Percentiles rank a stretch among this genome's conserved stretches.
phyloP scores from a whole-genome alignment of 1,140 invertebrate genomes.

The Plectrocnemia conspersa region DNA sequence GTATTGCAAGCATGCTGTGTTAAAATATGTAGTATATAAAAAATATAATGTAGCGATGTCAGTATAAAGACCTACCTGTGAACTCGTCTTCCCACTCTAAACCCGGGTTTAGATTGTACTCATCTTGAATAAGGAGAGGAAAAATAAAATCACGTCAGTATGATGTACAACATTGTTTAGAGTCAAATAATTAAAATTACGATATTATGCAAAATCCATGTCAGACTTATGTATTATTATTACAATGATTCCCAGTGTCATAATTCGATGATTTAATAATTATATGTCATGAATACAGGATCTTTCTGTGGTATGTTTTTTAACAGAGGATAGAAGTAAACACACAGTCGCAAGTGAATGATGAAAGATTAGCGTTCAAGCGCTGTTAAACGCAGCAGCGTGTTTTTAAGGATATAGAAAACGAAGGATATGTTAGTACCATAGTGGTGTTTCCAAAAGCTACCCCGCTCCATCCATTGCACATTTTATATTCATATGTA shows the following conservation, averaged over 20 bases:
- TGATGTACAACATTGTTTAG: constrained; percentile 39
- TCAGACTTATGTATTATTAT: constrained; percentile 18
- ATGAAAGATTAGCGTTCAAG: no score
- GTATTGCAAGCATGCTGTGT: constrained; percentile 7
- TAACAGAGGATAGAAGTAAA: no score
- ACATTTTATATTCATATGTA: no score
- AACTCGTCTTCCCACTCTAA: constrained; percentile 99
- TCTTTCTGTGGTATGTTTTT: no score
- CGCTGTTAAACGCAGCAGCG: no score
- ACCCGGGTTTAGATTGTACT: constrained; percentile 98
- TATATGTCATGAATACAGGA: no score
- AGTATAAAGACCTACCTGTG: constrained; percentile 81
- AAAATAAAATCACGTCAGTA: constrained; percentile 62
- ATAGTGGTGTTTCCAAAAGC: no score
- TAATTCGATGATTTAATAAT: no score
- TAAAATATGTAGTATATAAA: background rate
- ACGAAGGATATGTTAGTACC: no score
- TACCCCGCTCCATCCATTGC: no score
- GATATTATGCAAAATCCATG: constrained; percentile 28
- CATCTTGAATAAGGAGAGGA: constrained; percentile 86
- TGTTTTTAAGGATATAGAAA: no score
- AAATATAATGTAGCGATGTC: constrained; percentile 18
- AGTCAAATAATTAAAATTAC: constrained; percentile 24
- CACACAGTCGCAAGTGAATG: no score
- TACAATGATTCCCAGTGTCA: constrained; percentile 35